Evolutionary conservation across 2,113 vertebrate genomes (phyloP), one percentile per base, ranked within the genome.

Genomic region (Uria aalge): DNA sequence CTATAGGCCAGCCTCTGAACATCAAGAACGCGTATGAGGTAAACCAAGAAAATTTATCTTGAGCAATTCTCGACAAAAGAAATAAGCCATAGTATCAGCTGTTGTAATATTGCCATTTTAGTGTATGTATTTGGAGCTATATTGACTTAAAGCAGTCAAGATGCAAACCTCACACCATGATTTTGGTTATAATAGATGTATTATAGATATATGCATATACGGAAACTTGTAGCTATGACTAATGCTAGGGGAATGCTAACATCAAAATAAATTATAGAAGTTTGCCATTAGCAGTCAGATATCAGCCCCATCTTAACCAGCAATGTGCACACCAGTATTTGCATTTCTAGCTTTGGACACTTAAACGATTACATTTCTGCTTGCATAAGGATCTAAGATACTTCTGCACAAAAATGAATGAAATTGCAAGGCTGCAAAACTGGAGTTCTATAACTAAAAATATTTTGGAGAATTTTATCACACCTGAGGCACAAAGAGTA

Each of bases 1-100:
- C 99, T 23, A 98, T 98, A 11, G 99, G 99, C 11, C 98, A 99
- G 82, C 99, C 98, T 16, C 98, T 99, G 89, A 99, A 99, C 95
- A 99, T 99, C 97, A 99, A 98, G 96, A 99, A 99, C 32, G 99
- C 99, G 0, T 99, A 99, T 34, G 98, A 99, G 99, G 99, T 99
- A 96, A 98, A 55, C 14, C 12, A 36, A 34, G 47, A 67, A 60
- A 27, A 63, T 19, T 52, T 16, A 13, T 45, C 50, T 50, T 41
- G 50, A 89, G 26, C 14, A 38, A 1, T 41, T 73, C 20, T 57
- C 75, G 50, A 23, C 23, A 67, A 29, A 52, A 59, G 13, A 32
- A 52, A 22, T 15, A 17, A 27, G 29, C 9, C 6, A 0, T 20
- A 2, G 63, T 15, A 26, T 48, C 48, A 76, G 32, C 60, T 81